Base-by-base conservation (phyloP, 2,113 vertebrate genomes). In the Xenus cinereus region DNA sequence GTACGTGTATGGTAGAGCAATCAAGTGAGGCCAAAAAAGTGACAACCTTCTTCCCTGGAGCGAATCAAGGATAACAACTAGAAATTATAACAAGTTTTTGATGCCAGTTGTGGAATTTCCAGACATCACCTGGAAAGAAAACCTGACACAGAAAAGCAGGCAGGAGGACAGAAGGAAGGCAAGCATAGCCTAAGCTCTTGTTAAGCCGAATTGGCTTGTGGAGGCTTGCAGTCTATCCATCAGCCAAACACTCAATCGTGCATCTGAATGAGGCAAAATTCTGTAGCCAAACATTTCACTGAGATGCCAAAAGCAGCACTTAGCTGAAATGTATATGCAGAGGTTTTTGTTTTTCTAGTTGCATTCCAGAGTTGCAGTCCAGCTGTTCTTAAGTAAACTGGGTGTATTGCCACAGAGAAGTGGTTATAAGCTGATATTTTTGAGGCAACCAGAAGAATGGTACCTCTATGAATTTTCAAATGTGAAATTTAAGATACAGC, bases 21-120 rank as follows among this genome's bases (percentile, higher is more conserved):
- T 37, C 88, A 95, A 92, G 86, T 89, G 93, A 90, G 89, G 89
- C 73, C 69, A 87, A 54, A 82, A 82, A 91, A 72, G 39, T 60
- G 92, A 95, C 78, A 96, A 56, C 48, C 14, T 84, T 90, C 89
- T 86, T 95, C 71, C 79, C 78, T 82, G 69, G 45, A 96, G 46
- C 83, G 72, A 75, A 84, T 83, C 59, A 53, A 87, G 74, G 87
- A 78, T 92, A 94, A 95, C 66, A 94, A 90, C 64, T 83, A 80
- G 91, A 95, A 96, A 97, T 90, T 82, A 75, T 46, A 90, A 89
- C 76, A 92, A 85, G 60, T 82, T 94, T 96, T 91, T 90, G 33
- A 94, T 85, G 93, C 75, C 66, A 90, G 41, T 64, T 77, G 69
- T 79, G 84, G 87, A 87, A 87, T 92, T 86, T 94, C 62, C 80